Base-by-base conservation (phyloP, 2,113 vertebrate species). In the Sylvicapra grimmia region DNA sequence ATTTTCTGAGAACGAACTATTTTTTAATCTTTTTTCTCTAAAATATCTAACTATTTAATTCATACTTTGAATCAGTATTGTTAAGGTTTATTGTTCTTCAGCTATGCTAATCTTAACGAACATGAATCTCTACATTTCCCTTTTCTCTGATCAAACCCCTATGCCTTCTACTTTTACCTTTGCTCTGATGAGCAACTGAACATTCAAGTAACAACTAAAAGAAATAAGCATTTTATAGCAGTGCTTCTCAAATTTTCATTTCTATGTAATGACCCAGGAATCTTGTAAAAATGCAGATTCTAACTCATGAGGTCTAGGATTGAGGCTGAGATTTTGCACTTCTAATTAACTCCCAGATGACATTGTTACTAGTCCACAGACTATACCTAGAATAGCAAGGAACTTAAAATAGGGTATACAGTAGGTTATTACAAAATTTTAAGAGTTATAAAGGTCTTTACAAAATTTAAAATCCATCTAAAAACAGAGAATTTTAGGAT, bases 21-120 rank as follows among this genome's bases (percentile, higher is more conserved):
- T 96, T 72, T 40, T 49, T 40, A 95, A 61, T 36, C 6, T 85
- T 89, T 77, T 86, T 65, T 61, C 36, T 54, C 19, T 89, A 86
- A 96, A 86, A 96, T 88, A 16, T 77, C 47, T n/a, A 49, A 49
- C 47, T 53, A 93, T 56, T 96, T 90, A 61, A 87, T 75, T 93
- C 7, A 75, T 75, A 90, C 82, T 90, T 94, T 97, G 58, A 94
- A 96, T 72, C 19, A 86, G 59, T 51, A 83, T 87, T 86, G 82
- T 82, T 90, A 91, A 59, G 9, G 89, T 92, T 92, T 56, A 85
- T 79, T 82, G 4, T 77, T 51, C 68, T 93, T 79, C 36, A 72
- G 11, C 82, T 75, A 77, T 84, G 47, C 18, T 54, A 33, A 61
- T 58, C n/a, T 86, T 91, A 86, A 75, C 8, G 4, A n/a, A 12